Base-by-base conservation (phyloP, 2,888 invertebrate species). In the Elegia similella region DNA sequence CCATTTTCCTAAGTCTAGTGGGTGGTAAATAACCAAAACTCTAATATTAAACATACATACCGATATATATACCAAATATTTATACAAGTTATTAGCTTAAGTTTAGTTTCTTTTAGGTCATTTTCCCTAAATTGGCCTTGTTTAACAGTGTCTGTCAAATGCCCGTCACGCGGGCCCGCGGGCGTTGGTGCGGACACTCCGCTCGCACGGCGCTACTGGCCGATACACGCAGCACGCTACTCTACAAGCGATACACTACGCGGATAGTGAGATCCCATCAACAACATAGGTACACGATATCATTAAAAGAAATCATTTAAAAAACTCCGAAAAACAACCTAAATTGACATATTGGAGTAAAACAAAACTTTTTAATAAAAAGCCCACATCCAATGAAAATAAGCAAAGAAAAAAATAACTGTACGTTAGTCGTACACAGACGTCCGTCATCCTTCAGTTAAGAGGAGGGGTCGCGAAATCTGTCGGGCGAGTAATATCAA, bases 11-110 rank as follows among this genome's bases (percentile, higher is more conserved):
- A 91, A 88, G 73, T 87, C 90, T 90, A 90, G 86, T 87, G 88
- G 86, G 88, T 88, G 88, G 86, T 90, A 87, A 88, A 88, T 87
- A 90, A 91, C 88, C 90, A 86, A 91, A 91, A 90, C 78, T 89
- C 90, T 91, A 91, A 91, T 84, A 90, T 90, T 91, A 90, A 89
- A 80, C 88, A 90, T 91, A 91, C 88, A 91, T 91, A 91, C 86
- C 84, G 82, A 88, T 88, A 91, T 88, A 89, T 89, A 90, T 89
- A 89, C 82, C 85, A 87, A 87, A 89, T 90, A 91, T 90, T 89
- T 89, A 90, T 90, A 91, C 89, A 90, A 90, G 88, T 88, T 79
- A 84, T 86, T 89, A 89, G 89, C 91, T 90, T 91, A 90, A 90
- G 90, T 89, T 90, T 89, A 90, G 88, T 89, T 59, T 86, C 73